phyloP scores from a whole-genome alignment of 2,888 invertebrate genomes.

The Polymixis lichenea region DNA sequence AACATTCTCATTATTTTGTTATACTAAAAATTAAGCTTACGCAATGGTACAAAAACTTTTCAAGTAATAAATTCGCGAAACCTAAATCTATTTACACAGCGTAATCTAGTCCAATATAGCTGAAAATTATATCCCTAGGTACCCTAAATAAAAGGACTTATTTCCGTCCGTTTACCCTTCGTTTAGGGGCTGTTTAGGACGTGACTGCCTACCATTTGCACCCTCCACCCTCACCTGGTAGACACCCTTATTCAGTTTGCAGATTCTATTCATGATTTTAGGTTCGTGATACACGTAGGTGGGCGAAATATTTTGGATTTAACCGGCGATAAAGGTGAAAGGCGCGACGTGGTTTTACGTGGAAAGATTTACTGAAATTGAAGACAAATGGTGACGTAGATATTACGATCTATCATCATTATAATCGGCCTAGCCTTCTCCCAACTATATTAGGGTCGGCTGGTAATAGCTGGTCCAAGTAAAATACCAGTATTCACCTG shows the following conservation, averaged over 20 bases:
- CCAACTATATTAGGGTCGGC: too few relatives aligned
- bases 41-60: not conserved
- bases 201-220: conserved; percentile 79
- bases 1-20: not conserved
- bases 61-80: not conserved
- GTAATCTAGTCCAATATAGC: conserved; percentile 16
- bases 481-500: too few relatives aligned
- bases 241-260: conserved; percentile 77
- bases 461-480: too few relatives aligned
- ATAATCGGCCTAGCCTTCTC: too few relatives aligned
- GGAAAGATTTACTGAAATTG: not conserved
- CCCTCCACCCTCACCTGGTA: conserved; percentile 62
- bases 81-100: not conserved
- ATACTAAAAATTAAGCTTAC: not conserved
- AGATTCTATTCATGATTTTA: conserved; percentile 73
- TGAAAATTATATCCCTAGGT: conserved; percentile 56
- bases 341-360: not conserved
- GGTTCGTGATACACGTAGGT: conserved; percentile 53
- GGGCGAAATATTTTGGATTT: conserved; percentile 41
- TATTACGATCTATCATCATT: too few relatives aligned
- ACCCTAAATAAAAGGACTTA: conserved; percentile 75
- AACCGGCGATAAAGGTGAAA: not conserved
- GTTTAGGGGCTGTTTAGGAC: conserved; percentile 75
- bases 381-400: not conserved
- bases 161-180: conserved; percentile 75